A percentile compares a stretch with the other conserved stretches of the same genome.
These are phyloP conservation scores for Andrena chrysosceles DNA, from an alignment of 2,888 invertebrate species.

Conservation along the genomic window DNA sequence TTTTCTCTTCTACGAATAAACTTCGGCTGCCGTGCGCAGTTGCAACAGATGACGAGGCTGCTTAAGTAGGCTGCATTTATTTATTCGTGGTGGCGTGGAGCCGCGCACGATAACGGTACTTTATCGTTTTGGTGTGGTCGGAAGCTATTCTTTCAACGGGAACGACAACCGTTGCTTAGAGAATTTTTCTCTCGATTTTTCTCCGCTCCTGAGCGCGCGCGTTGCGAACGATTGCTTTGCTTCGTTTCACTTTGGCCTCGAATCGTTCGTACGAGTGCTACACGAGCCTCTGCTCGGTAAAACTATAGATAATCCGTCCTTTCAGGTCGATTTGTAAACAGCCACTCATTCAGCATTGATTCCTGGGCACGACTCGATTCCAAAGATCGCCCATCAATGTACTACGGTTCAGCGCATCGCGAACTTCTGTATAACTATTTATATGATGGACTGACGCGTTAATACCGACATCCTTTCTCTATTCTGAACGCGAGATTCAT, in stretches of 20 bases:
- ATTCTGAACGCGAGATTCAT: neutral
- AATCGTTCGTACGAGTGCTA: neutral
- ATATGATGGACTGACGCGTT: too few relatives aligned
- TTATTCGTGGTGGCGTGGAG: constrained; percentile 60
- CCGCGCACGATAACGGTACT: constrained; percentile 55
- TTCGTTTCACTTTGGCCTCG: constrained; percentile 45
- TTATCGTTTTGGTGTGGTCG: constrained; percentile 51
- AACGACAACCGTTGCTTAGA: neutral
- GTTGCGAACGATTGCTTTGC: constrained; percentile 27
- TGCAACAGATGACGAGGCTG: constrained; percentile 49
- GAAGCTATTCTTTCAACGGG: constrained; percentile 25
- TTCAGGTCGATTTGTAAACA: constrained; percentile 22
- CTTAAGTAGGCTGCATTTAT: constrained; percentile 67
- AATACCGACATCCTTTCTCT: too few relatives aligned
- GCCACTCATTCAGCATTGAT: constrained; percentile 22
- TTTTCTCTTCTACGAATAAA: constrained; percentile 31
- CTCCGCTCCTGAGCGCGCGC: constrained; percentile 7
- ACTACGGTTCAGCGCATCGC: too few relatives aligned
- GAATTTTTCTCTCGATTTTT: constrained; percentile 3
- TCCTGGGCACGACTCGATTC: neutral
- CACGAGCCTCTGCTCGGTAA: constrained; percentile 6
- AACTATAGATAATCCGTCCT: constrained; percentile 34
- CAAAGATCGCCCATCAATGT: neutral
- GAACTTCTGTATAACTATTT: too few relatives aligned
- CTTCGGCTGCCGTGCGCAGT: constrained; percentile 22